Base-by-base conservation (phyloP, 2,113 vertebrate genomes). In the Catharus fuscescens region DNA sequence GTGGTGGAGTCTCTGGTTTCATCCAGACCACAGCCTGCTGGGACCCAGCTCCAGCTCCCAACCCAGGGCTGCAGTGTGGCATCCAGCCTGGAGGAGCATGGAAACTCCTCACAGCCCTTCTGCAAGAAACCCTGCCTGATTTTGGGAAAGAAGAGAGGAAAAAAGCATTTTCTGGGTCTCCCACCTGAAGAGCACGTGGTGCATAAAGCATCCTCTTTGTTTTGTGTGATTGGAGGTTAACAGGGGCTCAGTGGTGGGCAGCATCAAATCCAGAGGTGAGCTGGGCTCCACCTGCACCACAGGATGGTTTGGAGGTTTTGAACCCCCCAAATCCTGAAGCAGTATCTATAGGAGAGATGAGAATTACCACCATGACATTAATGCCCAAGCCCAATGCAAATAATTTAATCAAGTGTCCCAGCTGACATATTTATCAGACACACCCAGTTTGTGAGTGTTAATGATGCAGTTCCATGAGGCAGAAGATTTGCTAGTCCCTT, bases 1-100 rank as follows among this genome's bases (percentile, higher is more conserved):
- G 82, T 29, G 18, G 80, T 21, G 50, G 84, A 80, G 84, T 52
- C 52, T 91, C 93, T 69, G 87, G 87, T 96, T 92, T 82, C 81
- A 80, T 82, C 36, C 79, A 95, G 89, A 85, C 61, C 90, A 44
- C 1, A 0, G 50, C 81, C 71, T 87, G 93, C 89, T 88, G 93
- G 74, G 94, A 66, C 74, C 32, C 85, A 73, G 74, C 80, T 83
- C 70, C 2, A 0, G 81, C 77, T 93, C 77, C 77, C 3, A 4
- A 3, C 56, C 5, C 1, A 21, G 72, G 67, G 29, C 52, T 88
- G 91, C 62, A 21, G 19, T 7, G 76, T 38, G 53, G 47, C 57
- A 80, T 77, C 79, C 67, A 11, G 42, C 72, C 70, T 12, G 6
- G 77, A 88, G 59, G 31, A 73, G 45, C 18, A 6, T 8, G 31